These are phyloP conservation scores for Sipha maydis DNA, from an alignment of 2,888 invertebrate species.

Conservation along the genomic window DNA sequence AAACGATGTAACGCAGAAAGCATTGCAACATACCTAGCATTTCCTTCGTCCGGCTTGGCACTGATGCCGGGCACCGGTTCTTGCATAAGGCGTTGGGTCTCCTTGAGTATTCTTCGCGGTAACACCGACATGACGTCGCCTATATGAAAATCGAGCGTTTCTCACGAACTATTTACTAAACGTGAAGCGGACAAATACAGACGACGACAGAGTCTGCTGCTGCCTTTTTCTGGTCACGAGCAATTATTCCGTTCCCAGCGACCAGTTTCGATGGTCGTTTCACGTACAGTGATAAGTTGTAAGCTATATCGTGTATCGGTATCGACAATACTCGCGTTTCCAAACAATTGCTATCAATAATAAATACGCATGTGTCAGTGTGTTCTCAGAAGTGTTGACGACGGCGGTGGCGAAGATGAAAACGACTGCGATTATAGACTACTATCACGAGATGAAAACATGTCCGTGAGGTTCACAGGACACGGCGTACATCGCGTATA, in stretches of 20 bases:
- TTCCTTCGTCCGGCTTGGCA: conserved; percentile 95
- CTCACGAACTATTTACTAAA: background rate
- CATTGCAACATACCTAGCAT: conserved; percentile 73
- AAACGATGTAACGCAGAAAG: too few relatives aligned
- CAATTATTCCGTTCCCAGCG: background rate
- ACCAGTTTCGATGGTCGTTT: background rate
- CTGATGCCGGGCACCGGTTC: conserved; percentile 99
- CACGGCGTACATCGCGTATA: background rate
- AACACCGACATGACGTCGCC: conserved; percentile 80
- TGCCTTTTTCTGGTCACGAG: background rate
- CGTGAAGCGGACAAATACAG: background rate
- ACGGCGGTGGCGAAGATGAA: background rate
- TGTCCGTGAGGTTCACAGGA: conserved; percentile 22
- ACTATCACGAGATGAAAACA: conserved; percentile 55
- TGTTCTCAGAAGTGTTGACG: background rate
- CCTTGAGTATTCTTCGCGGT: conserved; percentile 94
- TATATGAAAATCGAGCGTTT: background rate
- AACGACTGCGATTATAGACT: background rate
- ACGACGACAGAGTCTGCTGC: background rate
- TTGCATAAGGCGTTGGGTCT: conserved; percentile 96
- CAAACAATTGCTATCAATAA: conserved; percentile 36
- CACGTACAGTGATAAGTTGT: background rate
- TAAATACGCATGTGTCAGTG: background rate
- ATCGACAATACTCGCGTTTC: background rate
- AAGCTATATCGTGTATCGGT: background rate